A percentile compares a stretch with the other conserved stretches of the same genome.
Conservation (phyloP, 2,113 vertebrate genomes). For the Oceanites oceanicus region DNA sequence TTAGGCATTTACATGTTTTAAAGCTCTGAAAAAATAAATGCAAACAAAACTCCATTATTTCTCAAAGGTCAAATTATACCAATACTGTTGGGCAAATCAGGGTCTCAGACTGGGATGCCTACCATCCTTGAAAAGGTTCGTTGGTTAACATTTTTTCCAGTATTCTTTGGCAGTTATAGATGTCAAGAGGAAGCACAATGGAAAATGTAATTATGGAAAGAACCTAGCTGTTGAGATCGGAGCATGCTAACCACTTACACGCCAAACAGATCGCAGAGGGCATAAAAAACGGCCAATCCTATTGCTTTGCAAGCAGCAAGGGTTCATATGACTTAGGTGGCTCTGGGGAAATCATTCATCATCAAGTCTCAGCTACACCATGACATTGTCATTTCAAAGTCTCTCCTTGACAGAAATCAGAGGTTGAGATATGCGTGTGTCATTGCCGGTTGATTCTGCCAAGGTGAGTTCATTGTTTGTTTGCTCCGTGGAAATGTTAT, state of each 20-base stretch:
- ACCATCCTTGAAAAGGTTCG: background rate
- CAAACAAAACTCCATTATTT: background rate
- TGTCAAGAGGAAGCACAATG: background rate
- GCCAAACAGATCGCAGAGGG: background rate
- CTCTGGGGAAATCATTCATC: background rate
- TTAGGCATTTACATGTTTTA: background rate
- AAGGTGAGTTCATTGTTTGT: background rate
- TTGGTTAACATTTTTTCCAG: background rate
- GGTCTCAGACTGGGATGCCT: accelerated
- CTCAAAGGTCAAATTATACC: background rate
- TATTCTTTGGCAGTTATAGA: background rate
- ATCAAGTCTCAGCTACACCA: background rate
- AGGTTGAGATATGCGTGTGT: background rate
- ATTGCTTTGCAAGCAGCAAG: background rate
- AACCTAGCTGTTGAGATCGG: background rate
- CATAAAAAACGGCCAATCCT: background rate
- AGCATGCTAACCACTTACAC: background rate
- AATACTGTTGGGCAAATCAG: background rate
- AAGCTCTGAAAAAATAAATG: background rate
- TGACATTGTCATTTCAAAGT: background rate
- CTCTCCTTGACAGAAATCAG: background rate
- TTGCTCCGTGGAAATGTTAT: background rate
- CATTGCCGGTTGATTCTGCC: background rate
- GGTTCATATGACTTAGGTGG: background rate
- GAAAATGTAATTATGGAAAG: background rate